These are phyloP conservation scores for Thinocorus orbignyianus DNA, from an alignment of 2,113 vertebrate species.

Conservation along the genomic window DNA sequence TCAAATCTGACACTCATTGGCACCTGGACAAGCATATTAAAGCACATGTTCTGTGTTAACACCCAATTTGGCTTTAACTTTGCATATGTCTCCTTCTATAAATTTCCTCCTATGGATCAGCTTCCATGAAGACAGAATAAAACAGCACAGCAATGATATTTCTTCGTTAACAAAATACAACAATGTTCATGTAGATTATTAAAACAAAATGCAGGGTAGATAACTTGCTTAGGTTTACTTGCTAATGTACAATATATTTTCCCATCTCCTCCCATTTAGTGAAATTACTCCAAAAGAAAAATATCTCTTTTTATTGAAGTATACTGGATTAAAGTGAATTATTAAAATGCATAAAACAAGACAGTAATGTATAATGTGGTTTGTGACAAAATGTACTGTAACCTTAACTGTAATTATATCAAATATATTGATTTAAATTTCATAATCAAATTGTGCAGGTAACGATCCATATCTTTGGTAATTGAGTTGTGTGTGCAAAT, in stretches of 20 bases:
- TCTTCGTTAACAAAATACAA: not conserved
- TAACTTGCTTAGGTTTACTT: constrained; percentile 55
- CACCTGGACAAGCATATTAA: not conserved
- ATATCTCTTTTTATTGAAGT: constrained; percentile 61
- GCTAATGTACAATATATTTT: constrained; percentile 50
- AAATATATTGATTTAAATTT: constrained; percentile 76
- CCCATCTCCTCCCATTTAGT: constrained; percentile 59
- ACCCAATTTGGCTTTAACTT: not conserved
- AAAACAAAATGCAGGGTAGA: constrained; percentile 27
- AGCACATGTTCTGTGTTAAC: not conserved
- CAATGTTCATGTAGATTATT: constrained; percentile 20
- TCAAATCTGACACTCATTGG: not conserved
- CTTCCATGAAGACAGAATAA: not conserved
- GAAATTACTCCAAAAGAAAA: constrained; percentile 69
- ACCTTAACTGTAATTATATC: constrained; percentile 74
- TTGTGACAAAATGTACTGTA: constrained; percentile 73
- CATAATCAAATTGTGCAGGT: constrained; percentile 70
- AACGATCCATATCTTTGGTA: constrained; percentile 74
- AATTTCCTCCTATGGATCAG: not conserved
- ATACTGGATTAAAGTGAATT: constrained; percentile 56
- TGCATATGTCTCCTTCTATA: not conserved
- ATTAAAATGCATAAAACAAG: constrained; percentile 71
- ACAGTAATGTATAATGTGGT: constrained; percentile 59
- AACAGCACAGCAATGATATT: not conserved
- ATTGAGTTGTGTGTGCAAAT: constrained; percentile 75